Evolutionary conservation across 2,797 vertebrate genomes (phyloP).

Genomic region (Vipera ursinii): DNA sequence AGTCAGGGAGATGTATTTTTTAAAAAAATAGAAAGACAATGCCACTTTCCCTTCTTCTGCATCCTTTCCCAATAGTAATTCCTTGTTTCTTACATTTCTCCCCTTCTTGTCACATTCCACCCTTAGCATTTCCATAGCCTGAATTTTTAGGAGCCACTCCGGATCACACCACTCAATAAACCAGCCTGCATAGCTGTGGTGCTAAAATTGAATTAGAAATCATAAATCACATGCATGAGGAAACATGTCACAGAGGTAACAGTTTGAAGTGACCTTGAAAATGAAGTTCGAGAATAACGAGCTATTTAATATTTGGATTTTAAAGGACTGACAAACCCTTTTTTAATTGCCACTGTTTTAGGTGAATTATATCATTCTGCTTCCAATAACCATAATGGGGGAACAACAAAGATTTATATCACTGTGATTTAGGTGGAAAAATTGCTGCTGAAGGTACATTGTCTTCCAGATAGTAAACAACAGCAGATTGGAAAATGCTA

Average conservation of each 20-base stretch:
- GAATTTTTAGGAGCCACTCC: neutral
- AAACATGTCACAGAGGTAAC: neutral
- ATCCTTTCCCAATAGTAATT: neutral
- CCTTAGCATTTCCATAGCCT: neutral
- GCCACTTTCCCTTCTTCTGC: neutral
- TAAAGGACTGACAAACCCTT: neutral
- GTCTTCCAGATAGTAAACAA: slow-evolving; percentile 3
- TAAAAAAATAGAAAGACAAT: neutral
- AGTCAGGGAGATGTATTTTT: neutral
- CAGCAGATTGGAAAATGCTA: slow-evolving; percentile 30
- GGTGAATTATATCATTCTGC: neutral
- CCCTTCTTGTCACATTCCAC: neutral
- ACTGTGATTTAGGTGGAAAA: neutral
- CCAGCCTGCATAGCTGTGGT: neutral
- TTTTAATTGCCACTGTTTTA: neutral
- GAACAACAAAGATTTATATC: neutral
- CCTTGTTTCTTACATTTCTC: neutral
- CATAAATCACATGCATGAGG: neutral
- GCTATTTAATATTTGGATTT: neutral
- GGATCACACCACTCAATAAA: neutral
- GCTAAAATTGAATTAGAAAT: neutral
- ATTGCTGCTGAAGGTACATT: slow-evolving; percentile 1
- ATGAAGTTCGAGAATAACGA: neutral
- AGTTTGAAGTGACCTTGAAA: neutral
- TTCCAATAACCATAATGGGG: neutral